phyloP scores from a whole-genome alignment of 2,113 vertebrate genomes.

The Saguinus midas region DNA sequence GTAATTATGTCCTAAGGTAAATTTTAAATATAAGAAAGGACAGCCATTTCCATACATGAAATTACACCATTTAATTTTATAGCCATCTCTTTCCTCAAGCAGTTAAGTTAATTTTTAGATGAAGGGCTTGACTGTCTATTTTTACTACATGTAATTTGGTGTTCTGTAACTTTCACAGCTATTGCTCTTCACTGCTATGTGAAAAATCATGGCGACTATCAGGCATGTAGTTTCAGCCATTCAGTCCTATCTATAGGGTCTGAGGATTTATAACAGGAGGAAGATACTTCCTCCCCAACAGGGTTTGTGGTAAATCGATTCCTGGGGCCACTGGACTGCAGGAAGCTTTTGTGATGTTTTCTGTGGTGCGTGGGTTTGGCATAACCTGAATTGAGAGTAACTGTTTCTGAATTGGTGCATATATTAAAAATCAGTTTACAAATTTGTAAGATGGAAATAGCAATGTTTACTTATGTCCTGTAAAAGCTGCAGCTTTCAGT shows the following conservation, averaged over 20 bases:
- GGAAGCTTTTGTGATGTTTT: neutral
- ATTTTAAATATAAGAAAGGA: slow-evolving; percentile 64
- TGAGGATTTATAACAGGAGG: neutral
- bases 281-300: neutral
- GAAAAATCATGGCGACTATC: neutral
- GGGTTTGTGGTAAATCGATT: neutral
- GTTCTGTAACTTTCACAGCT: slow-evolving; percentile 16
- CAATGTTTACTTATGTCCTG: neutral
- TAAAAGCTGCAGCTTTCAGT: neutral
- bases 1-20: slow-evolving; percentile 63
- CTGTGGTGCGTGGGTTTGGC: neutral
- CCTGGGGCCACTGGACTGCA: neutral
- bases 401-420: neutral
- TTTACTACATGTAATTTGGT: neutral
- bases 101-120: slow-evolving; percentile 54
- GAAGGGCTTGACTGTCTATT: slow-evolving; percentile 38
- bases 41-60: slow-evolving; percentile 55
- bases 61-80: slow-evolving; percentile 56
- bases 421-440: neutral
- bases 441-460: neutral
- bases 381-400: neutral
- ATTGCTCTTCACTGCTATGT: neutral
- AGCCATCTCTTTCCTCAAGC: slow-evolving; percentile 47
- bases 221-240: neutral
- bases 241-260: neutral